A percentile compares a stretch with the other conserved stretches of the same genome.
phyloP scores from a whole-genome alignment of 2,888 invertebrate species.

The Campoletis raptor region DNA sequence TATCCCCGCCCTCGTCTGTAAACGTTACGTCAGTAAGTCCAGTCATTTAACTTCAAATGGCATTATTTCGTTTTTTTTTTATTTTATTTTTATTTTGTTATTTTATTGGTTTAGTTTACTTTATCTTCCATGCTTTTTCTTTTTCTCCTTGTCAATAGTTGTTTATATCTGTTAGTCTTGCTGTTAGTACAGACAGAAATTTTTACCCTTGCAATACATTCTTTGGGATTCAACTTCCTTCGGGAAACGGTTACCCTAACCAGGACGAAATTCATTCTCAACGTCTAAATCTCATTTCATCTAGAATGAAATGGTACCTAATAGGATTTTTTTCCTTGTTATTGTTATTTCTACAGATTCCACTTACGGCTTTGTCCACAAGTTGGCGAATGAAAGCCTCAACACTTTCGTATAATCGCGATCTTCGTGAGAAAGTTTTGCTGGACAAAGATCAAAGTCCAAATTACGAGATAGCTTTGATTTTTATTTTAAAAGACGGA shows the following conservation, averaged over 20 bases:
- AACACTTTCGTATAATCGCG: not conserved
- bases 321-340: too few relatives aligned
- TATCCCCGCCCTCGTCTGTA: slow-evolving; percentile 79
- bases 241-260: not conserved
- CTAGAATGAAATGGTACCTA: not conserved
- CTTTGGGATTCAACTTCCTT: not conserved
- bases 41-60: slow-evolving; percentile 62
- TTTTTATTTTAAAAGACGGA: not conserved
- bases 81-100: slow-evolving; percentile 43
- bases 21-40: slow-evolving; percentile 82
- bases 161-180: slow-evolving; percentile 47
- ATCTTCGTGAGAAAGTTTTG: slow-evolving; percentile 47
- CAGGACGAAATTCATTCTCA: not conserved
- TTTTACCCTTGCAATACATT: not conserved
- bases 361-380: not conserved
- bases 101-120: slow-evolving; percentile 24
- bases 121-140: slow-evolving; percentile 20
- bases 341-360: too few relatives aligned
- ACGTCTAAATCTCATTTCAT: not conserved
- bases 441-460: slow-evolving; percentile 20
- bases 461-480: slow-evolving; percentile 1
- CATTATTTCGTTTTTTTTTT: slow-evolving; percentile 1
- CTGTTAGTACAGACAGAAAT: slow-evolving; percentile 28
- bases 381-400: not conserved
- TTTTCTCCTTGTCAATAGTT: not conserved